These are phyloP conservation scores for Lasiurus borealis DNA, from an alignment of 2,113 vertebrate species.

Conservation along the genomic window DNA sequence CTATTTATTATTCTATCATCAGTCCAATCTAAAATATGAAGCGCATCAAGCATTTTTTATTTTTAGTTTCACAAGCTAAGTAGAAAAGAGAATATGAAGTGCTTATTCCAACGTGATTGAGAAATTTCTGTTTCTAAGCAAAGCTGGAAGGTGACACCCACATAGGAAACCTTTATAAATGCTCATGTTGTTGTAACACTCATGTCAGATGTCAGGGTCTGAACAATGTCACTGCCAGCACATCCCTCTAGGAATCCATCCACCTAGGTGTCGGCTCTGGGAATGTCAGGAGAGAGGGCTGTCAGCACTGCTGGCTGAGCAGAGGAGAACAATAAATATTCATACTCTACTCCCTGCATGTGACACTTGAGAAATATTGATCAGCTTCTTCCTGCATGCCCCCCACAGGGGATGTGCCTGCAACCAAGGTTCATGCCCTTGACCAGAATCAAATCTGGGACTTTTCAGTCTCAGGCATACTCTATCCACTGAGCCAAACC, in stretches of 20 bases:
- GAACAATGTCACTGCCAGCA: not conserved
- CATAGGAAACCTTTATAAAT: not conserved
- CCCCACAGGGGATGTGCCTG: too few species aligned
- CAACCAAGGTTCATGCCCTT: too few species aligned
- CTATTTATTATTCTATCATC: conserved; percentile 57
- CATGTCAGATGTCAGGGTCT: not conserved
- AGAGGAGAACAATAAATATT: not conserved
- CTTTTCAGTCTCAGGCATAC: too few species aligned
- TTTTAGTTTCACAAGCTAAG: not conserved
- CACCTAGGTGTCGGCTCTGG: not conserved
- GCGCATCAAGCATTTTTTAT: not conserved
- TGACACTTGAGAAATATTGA: not conserved
- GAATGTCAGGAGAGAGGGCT: not conserved
- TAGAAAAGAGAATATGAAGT: not conserved
- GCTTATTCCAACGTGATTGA: not conserved
- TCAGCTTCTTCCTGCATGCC: too few species aligned
- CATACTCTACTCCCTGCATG: not conserved
- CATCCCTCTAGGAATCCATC: not conserved
- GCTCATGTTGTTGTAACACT: not conserved
- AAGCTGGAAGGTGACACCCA: not conserved
- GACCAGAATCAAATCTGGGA: too few species aligned
- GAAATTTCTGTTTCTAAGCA: not conserved
- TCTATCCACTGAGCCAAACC: too few species aligned
- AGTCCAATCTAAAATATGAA: conserved; percentile 56
- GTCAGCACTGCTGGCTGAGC: not conserved